These are phyloP conservation scores for Erithacus rubecula DNA, from an alignment of 2,797 vertebrate species.

Conservation along the genomic window DNA sequence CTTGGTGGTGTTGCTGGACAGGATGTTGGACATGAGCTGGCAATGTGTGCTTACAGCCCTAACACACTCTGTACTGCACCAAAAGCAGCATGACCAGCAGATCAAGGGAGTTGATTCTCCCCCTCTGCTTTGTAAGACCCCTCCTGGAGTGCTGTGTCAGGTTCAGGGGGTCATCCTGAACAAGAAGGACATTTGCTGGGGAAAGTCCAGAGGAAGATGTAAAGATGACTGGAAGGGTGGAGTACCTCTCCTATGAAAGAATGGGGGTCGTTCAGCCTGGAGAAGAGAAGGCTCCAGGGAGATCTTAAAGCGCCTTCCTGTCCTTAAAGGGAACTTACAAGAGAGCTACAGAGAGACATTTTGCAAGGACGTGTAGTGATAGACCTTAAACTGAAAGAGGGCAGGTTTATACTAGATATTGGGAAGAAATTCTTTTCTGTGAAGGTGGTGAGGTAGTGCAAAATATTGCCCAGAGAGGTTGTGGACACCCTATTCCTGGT, in stretches of 20 bases:
- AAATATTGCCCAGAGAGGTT: background rate
- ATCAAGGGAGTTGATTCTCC: accelerated
- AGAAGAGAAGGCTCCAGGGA: background rate
- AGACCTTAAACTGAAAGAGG: background rate
- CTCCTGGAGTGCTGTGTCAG: background rate
- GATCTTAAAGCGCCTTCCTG: too few species aligned
- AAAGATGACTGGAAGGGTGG: background rate
- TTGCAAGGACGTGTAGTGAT: background rate
- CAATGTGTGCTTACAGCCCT: background rate
- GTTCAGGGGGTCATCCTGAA: background rate
- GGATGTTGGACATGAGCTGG: background rate
- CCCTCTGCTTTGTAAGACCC: background rate
- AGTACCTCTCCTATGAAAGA: background rate
- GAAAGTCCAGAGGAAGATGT: background rate
- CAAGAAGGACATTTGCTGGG: background rate
- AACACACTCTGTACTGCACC: background rate
- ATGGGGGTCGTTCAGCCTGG: accelerated
- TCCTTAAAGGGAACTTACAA: background rate
- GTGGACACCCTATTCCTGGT: background rate
- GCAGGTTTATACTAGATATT: background rate
- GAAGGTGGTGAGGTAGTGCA: background rate
- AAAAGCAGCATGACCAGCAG: background rate
- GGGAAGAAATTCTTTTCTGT: background rate
- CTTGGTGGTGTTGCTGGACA: background rate
- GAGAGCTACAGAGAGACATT: background rate